A percentile compares a stretch with the other conserved stretches of the same genome.
Evolutionary conservation across 1,140 invertebrate species (phyloP).

Genomic region (Neodiprion pinetum): DNA sequence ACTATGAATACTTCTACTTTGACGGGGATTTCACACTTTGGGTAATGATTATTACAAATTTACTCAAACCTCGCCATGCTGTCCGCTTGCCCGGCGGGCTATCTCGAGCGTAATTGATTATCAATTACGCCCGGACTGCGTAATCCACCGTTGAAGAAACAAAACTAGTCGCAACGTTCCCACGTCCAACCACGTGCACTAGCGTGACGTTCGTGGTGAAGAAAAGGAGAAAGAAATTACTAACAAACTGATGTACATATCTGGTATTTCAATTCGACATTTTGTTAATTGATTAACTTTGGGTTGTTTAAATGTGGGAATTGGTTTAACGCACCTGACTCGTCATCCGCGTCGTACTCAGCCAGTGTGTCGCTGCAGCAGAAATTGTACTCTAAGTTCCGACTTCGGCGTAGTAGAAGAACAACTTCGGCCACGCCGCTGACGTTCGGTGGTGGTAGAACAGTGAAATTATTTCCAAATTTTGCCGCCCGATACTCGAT

Average conservation of each 20-base stretch:
- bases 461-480: not conserved
- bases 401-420: not conserved
- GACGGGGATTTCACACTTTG: too few relatives aligned
- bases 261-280: not conserved
- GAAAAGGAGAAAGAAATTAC: not conserved
- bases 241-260: not conserved
- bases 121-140: not conserved
- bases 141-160: too few relatives aligned
- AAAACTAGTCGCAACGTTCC: not conserved
- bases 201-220: not conserved
- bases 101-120: not conserved
- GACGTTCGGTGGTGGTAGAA: not conserved
- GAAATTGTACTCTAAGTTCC: not conserved
- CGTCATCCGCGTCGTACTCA: slow-evolving; percentile 11
- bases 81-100: too few relatives aligned
- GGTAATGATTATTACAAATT: too few relatives aligned
- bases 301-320: not conserved
- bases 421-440: not conserved
- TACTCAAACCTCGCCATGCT: too few relatives aligned
- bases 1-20: too few relatives aligned
- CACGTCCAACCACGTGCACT: not conserved
- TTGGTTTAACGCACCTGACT: not conserved
- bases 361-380: not conserved
- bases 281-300: not conserved
- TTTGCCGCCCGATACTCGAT: not conserved